phyloP scores from a whole-genome alignment of 2,113 vertebrate genomes.

The Gnathonemus longibarbis region DNA sequence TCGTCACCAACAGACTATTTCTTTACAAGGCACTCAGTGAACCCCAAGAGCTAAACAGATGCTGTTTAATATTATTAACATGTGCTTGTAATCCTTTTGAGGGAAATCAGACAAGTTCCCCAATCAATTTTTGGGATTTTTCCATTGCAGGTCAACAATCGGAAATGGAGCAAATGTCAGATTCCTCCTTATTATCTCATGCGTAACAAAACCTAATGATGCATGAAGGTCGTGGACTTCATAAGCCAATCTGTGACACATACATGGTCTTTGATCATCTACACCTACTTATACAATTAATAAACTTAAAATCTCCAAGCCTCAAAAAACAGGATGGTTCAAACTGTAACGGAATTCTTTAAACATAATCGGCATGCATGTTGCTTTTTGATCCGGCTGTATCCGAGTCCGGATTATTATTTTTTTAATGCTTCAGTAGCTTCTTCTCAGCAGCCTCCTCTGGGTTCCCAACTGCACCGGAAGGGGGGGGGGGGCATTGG shows the following conservation, averaged over 20 bases:
- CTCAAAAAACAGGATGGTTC: not conserved
- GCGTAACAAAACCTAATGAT: not conserved
- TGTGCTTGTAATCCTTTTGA: not conserved
- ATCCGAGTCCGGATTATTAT: not conserved
- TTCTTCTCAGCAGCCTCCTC: not conserved
- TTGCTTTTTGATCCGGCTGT: not conserved
- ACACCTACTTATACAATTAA: not conserved
- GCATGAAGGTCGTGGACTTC: not conserved
- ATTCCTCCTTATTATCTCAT: not conserved
- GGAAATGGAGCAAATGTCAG: not conserved
- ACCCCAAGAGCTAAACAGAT: not conserved
- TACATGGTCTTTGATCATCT: not conserved
- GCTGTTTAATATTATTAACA: not conserved
- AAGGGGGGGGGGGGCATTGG: not conserved
- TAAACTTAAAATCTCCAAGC: not conserved
- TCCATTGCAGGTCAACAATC: not conserved
- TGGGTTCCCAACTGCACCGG: not conserved
- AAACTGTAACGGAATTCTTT: not conserved
- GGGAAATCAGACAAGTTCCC: not conserved
- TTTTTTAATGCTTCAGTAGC: not conserved
- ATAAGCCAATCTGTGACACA: not conserved
- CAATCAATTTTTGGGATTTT: not conserved
- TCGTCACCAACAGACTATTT: not conserved
- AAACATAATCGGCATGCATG: not conserved
- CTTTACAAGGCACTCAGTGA: not conserved